Percentiles rank a stretch among this genome's conserved stretches.
phyloP scores from a whole-genome alignment of 2,888 invertebrate genomes.

The Drosophila suboccidentalis region DNA sequence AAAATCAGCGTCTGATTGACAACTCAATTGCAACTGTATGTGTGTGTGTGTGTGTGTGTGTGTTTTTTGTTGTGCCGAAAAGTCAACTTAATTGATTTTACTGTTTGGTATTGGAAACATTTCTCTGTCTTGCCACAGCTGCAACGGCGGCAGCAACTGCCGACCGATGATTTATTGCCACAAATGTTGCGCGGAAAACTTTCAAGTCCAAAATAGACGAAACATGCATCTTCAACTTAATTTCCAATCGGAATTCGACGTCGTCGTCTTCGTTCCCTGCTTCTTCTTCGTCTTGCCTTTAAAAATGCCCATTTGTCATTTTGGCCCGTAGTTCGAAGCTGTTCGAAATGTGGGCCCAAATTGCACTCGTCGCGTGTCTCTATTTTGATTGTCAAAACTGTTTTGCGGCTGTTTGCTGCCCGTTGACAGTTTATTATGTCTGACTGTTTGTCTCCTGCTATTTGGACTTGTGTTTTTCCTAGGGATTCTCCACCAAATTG shows the following conservation, averaged over 20 bases:
- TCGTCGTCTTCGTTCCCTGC: constrained; percentile 16
- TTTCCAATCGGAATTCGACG: constrained; percentile 71
- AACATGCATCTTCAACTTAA: constrained; percentile 67
- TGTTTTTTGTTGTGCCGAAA: constrained; percentile 48
- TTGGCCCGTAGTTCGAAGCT: constrained; percentile 7
- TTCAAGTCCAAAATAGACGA: constrained; percentile 67
- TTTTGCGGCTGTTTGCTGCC: constrained; percentile 67
- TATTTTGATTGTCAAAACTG: constrained; percentile 73
- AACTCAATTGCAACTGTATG: constrained; percentile 73
- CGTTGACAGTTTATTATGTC: constrained; percentile 80
- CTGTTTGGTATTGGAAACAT: constrained; percentile 34
- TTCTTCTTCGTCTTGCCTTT: constrained; percentile 42
- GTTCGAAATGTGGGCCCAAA: constrained; percentile 27
- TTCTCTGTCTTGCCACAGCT: constrained; percentile 32
- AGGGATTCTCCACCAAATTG: constrained; percentile 28
- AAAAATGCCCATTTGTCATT: constrained; percentile 76
- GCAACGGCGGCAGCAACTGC: constrained; percentile 24
- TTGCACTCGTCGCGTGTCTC: constrained; percentile 69
- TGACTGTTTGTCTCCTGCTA: constrained; percentile 64
- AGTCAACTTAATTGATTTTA: constrained; percentile 71
- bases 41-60: constrained; percentile 2
- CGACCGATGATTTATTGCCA: constrained; percentile 79
- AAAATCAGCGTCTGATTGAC: constrained; percentile 79
- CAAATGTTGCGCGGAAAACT: constrained; percentile 76
- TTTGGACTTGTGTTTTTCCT: constrained; percentile 38